Evolutionary conservation across 1,140 invertebrate genomes (phyloP).

Genomic region (Achroia grisella): DNA sequence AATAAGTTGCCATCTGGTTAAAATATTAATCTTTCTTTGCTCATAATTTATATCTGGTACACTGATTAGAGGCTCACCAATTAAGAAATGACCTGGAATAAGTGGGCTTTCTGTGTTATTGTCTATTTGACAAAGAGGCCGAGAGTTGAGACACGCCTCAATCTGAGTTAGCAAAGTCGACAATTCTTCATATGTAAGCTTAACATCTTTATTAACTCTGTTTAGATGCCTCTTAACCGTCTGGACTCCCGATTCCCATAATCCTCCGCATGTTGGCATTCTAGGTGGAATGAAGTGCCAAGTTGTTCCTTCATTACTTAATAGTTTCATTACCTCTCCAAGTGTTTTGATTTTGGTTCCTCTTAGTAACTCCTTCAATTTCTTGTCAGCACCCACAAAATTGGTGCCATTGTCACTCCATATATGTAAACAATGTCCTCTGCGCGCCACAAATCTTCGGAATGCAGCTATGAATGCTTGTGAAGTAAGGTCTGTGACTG

Average conservation of each 20-base stretch:
- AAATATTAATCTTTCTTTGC: background rate
- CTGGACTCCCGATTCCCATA: slow-evolving; percentile 1
- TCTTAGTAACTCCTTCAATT: too few species aligned
- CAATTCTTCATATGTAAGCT: slow-evolving; percentile 1
- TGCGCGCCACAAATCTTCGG: slow-evolving; percentile 12
- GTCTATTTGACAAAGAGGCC: background rate
- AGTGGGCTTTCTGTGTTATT: too few species aligned
- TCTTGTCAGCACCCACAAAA: slow-evolving; percentile 14
- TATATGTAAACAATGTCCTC: slow-evolving; percentile 12
- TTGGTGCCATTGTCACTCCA: slow-evolving; percentile 19
- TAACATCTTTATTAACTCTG: background rate
- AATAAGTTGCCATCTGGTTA: background rate
- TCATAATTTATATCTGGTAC: background rate
- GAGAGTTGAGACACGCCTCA: background rate
- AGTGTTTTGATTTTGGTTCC: slow-evolving; percentile 2
- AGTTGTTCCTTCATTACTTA: background rate
- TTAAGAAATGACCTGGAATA: background rate
- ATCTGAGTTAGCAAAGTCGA: background rate
- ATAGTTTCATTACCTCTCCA: background rate
- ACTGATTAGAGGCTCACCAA: background rate
- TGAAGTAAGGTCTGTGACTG: slow-evolving; percentile 9
- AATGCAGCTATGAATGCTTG: slow-evolving; percentile 17
- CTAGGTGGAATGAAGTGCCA: background rate
- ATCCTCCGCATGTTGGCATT: background rate
- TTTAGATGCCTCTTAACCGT: background rate